phyloP scores from a whole-genome alignment of 2,113 vertebrate genomes.

The Oophaga pumilio region DNA sequence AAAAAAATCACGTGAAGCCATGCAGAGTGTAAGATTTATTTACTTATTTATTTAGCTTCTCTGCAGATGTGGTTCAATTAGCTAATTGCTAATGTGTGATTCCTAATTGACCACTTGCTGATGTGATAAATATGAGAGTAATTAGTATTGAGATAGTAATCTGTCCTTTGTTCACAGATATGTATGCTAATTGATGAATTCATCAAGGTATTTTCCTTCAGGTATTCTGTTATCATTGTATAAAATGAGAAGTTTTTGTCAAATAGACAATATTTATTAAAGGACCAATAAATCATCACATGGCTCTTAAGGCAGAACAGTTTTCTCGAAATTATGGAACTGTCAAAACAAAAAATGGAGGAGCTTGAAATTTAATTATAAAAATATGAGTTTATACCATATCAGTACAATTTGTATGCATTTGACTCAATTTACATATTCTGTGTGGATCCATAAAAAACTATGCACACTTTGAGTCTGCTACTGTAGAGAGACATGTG shows the following conservation, averaged over 20 bases:
- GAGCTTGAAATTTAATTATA: not conserved
- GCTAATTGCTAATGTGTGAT: conserved; percentile 39
- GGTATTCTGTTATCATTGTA: conserved; percentile 18
- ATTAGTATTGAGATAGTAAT: conserved; percentile 31
- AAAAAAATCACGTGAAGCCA: not conserved
- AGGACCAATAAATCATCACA: conserved; percentile 11
- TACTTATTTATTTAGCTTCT: not conserved
- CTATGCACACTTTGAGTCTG: too few relatives aligned
- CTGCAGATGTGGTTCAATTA: conserved; percentile 33
- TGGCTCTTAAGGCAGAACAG: not conserved
- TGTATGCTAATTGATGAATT: conserved; percentile 36
- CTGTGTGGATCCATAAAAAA: not conserved
- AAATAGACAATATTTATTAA: conserved; percentile 32
- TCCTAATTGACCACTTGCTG: conserved; percentile 49
- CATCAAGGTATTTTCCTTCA: conserved; percentile 11
- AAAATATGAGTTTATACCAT: not conserved
- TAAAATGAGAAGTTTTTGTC: not conserved
- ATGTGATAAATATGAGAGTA: conserved; percentile 37
- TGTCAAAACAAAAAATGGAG: not conserved
- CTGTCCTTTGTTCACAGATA: conserved; percentile 37
- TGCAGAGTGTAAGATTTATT: not conserved
- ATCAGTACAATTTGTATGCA: not conserved
- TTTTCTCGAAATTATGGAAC: not conserved
- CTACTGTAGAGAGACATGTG: too few relatives aligned
- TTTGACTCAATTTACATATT: not conserved